Evolutionary conservation across 2,888 invertebrate species (phyloP), one percentile per base, ranked within the genome.

Genomic region (Pomacea canaliculata): DNA sequence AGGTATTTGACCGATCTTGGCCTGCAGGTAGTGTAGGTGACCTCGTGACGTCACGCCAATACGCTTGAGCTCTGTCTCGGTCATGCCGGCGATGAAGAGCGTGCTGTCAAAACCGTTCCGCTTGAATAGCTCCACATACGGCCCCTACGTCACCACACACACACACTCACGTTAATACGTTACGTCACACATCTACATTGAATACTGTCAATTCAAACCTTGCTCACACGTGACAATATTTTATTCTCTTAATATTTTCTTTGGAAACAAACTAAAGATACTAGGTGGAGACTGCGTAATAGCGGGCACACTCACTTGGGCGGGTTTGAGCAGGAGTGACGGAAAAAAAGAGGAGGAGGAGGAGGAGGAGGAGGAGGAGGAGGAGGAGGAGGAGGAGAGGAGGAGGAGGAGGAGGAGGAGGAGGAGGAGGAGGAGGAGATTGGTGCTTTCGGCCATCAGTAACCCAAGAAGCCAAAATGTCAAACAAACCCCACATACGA

Each of bases 71-170:
- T 86, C 86, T 48, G 79, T 82, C 46, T 85, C 85, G 12, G 83
- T 86, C 82, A 87, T 84, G 19, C 83, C 83, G 10, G 80, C 78
- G 7, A 88, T 85, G n/a, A 88, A 83, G 46, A 83, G 79, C 1
- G 88, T 87, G 78, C 83, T 84, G 37, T 88, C 88, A 72, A 82
- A 87, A 8, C 88, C 87, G 59, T 86, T 80, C 10, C 78, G 75
- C 65, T 72, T 77, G 71, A 85, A 84, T 18, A 77, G 67, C 3
- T 71, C 67, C 16, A 70, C 51, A 70, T 80, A 80, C 19, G 63
- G 70, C 19, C 48, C 60, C 79, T 79, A 76, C 19, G 12, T 2
- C 51, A 56, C 51, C 37, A 37, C 37, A 37, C 37, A 37, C 37
- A 37, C 37, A 37, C 37, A 37, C 37, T 5, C 37, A 37, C 23